phyloP scores from a whole-genome alignment of 1,140 invertebrate genomes.

The Pseudomyrmex sp. region DNA sequence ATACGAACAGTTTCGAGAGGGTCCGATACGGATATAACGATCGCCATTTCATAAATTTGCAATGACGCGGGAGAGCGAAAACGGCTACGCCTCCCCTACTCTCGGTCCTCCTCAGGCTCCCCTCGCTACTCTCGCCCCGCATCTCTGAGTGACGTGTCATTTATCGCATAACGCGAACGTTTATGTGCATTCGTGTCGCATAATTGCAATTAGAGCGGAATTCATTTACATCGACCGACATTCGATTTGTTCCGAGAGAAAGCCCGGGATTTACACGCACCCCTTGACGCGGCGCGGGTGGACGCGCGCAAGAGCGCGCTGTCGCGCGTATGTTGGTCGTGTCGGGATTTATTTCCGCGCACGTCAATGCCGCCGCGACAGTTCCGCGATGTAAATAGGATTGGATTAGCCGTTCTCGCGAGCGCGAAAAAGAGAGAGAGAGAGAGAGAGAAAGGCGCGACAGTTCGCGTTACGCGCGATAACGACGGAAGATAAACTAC shows the following conservation, averaged over 20 bases:
- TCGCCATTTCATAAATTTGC: slow-evolving; percentile 74
- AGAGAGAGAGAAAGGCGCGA: slow-evolving; percentile 1
- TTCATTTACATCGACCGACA: slow-evolving; percentile 76
- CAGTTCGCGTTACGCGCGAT: slow-evolving; percentile 6
- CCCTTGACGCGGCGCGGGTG: slow-evolving; percentile 24
- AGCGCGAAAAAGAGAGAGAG: neutral
- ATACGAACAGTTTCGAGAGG: slow-evolving; percentile 58
- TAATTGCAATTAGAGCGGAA: slow-evolving; percentile 77
- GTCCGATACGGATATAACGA: slow-evolving; percentile 69
- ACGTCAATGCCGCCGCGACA: slow-evolving; percentile 64
- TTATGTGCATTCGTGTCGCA: slow-evolving; percentile 70
- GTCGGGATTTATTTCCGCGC: slow-evolving; percentile 74
- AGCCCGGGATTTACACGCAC: slow-evolving; percentile 68
- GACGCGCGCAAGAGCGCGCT: neutral
- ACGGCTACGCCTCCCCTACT: too few species aligned
- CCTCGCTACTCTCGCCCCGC: slow-evolving; percentile 12
- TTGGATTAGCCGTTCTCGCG: slow-evolving; percentile 64
- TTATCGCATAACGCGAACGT: slow-evolving; percentile 72
- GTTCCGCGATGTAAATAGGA: slow-evolving; percentile 69
- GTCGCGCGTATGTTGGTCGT: slow-evolving; percentile 29
- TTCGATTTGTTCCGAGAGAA: slow-evolving; percentile 74
- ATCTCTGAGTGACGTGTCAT: slow-evolving; percentile 72
- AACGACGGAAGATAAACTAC: slow-evolving; percentile 45
- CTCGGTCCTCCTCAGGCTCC: too few species aligned
- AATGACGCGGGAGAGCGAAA: slow-evolving; percentile 58